Evolutionary conservation across 1,140 invertebrate species (phyloP), one percentile per base, ranked within the genome.

Genomic region (Physella acuta): DNA sequence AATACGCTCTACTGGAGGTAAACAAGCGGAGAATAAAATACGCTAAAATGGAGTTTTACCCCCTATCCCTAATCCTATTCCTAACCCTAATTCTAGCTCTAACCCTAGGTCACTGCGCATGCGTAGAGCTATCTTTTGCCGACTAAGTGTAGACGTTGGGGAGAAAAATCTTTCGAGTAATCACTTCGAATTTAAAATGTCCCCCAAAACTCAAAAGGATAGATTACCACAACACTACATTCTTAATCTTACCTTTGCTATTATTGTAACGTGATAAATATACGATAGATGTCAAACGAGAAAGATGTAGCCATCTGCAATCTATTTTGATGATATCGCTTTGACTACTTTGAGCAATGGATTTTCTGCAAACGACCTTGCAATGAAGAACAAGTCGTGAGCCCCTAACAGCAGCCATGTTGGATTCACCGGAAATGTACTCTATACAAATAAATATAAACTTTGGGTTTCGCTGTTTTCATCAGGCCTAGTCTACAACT

Each of bases 361-460:
- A 65, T 0, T 72, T 61, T 68, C 65, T 44, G 51, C 66, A 39
- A 52, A 72, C 71, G 71, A 72, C 71, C 71, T 72, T 72, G 71
- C 71, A 62, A 0, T 61, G 39, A 5, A 69, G 66, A 52, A 52
- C 68, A 49, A 55, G 67, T 55, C 64, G 68, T 73, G 72, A 31
- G 52, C 68, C 58, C 33, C 72, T 53, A 17, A 73, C 26, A 0
- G 72, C 64, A 62, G 72, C 72, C 72, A 71, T 73, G 39, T 65
- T 70, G 49, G 14, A 5, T 28, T 20, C 30, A 61, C n/a, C 37
- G 24, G 4, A 26, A 55, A 67, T n/a, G n/a, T n/a, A n/a, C n/a
- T n/a, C n/a, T n/a, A n/a, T n/a, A n/a, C n/a, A n/a, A n/a, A n/a
- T n/a, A n/a, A n/a, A n/a, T n/a, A n/a, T n/a, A n/a, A n/a, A n/a